Evolutionary conservation across 37 sponge, comb jelly and placozoan genomes (phyloP).

Genomic region (Tethya wilhelma): DNA sequence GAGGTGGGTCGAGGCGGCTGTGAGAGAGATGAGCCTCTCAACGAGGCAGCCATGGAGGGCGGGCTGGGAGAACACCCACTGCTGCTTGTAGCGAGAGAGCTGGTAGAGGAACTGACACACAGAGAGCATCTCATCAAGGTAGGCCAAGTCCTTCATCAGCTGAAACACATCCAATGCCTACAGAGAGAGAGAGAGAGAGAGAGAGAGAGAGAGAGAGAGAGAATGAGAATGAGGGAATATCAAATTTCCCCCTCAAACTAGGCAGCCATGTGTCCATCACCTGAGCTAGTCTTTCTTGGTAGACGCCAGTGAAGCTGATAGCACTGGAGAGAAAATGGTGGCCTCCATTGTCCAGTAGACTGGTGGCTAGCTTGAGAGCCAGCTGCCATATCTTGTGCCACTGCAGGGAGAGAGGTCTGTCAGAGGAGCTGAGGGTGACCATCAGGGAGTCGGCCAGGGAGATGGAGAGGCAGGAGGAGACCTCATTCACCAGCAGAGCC

Average conservation of each 20-base stretch:
- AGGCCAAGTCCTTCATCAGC: conserved; percentile 12
- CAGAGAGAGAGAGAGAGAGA: neutral
- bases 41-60: conserved; percentile 26
- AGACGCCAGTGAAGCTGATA: conserved; percentile 61
- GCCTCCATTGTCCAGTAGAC: conserved; percentile 34
- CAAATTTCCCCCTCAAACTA: too few species aligned
- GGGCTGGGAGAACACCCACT: conserved; percentile 58
- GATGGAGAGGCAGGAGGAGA: conserved; percentile 37
- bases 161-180: conserved; percentile 59
- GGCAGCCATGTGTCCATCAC: conserved; percentile 12
- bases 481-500: conserved; percentile 41
- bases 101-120: conserved; percentile 41
- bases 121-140: conserved; percentile 24
- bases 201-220: too few species aligned
- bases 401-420: neutral
- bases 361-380: conserved; percentile 36
- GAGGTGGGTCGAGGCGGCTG: conserved; percentile 24
- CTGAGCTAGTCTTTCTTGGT: conserved; percentile 29
- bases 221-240: neutral
- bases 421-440: neutral
- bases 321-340: conserved; percentile 43
- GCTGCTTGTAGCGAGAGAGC: conserved; percentile 45
- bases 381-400: conserved; percentile 57
- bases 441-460: conserved; percentile 33
- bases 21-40: neutral